Percentiles rank a stretch among this genome's conserved stretches.
phyloP scores from a whole-genome alignment of 2,888 invertebrate species.

The Dynastes maya region DNA sequence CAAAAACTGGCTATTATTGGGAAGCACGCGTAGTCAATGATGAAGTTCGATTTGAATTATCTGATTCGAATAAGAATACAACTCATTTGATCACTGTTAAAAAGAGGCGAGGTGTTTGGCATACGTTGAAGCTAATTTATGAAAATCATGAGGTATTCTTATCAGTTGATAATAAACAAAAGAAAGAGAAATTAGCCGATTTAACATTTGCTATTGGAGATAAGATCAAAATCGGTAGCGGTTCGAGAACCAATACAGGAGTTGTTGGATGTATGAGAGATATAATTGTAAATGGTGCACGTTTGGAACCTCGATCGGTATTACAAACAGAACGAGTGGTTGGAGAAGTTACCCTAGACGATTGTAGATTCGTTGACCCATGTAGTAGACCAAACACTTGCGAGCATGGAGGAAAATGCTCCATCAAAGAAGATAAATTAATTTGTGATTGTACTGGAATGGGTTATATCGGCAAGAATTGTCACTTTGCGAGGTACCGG shows the following conservation, averaged over 20 bases:
- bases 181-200: slow-evolving; percentile 72
- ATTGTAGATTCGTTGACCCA: slow-evolving; percentile 91
- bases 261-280: slow-evolving; percentile 94
- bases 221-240: slow-evolving; percentile 80
- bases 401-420: slow-evolving; percentile 93
- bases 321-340: slow-evolving; percentile 88
- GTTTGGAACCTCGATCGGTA: slow-evolving; percentile 84
- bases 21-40: slow-evolving; percentile 90
- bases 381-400: slow-evolving; percentile 92
- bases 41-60: slow-evolving; percentile 88
- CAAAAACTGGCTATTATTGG: slow-evolving; percentile 87
- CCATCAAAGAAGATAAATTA: slow-evolving; percentile 89
- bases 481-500: slow-evolving; percentile 93
- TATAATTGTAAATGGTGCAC: slow-evolving; percentile 86
- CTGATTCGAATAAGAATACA: slow-evolving; percentile 82
- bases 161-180: slow-evolving; percentile 83
- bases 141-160: slow-evolving; percentile 82
- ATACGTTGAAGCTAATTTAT: slow-evolving; percentile 86
- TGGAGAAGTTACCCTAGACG: slow-evolving; percentile 91
- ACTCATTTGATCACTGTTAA: slow-evolving; percentile 87
- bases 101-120: slow-evolving; percentile 87
- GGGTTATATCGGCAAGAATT: slow-evolving; percentile 94
- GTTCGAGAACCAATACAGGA: slow-evolving; percentile 82
- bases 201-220: slow-evolving; percentile 69
- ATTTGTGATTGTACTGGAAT: slow-evolving; percentile 93